A percentile compares a stretch with the other conserved stretches of the same genome.
phyloP scores from a whole-genome alignment of 2,113 vertebrate species.

The Oreocharis arfaki region DNA sequence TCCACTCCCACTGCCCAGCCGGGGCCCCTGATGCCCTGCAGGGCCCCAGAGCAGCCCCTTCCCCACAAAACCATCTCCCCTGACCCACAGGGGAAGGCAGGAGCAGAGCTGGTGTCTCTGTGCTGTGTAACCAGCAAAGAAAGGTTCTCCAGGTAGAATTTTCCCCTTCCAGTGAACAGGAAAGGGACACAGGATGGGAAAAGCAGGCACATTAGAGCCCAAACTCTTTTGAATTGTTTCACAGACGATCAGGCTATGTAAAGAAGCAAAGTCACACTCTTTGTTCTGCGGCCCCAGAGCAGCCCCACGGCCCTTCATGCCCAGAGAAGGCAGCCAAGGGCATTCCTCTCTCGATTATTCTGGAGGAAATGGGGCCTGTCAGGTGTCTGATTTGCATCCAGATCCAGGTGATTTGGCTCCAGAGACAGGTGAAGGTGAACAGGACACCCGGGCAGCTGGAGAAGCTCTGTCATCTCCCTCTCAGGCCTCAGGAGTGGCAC shows the following conservation, averaged over 20 bases:
- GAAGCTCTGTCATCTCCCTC: not conserved
- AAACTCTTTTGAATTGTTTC: not conserved
- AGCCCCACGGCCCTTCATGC: no score
- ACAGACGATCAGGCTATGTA: accelerated
- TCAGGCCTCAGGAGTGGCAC: not conserved
- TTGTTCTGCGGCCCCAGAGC: not conserved
- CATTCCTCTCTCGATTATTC: not conserved
- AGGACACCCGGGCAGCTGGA: not conserved
- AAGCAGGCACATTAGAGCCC: not conserved
- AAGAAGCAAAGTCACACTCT: not conserved
- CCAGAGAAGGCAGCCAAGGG: not conserved
- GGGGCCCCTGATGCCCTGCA: not conserved
- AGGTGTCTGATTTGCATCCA: not conserved
- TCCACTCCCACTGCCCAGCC: accelerated
- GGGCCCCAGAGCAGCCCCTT: not conserved
- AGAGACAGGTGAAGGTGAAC: not conserved
- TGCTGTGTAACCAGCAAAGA: not conserved
- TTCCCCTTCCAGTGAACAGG: not conserved
- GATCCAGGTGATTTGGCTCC: not conserved
- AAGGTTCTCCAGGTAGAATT: not conserved
- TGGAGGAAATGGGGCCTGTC: not conserved
- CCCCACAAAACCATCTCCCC: not conserved
- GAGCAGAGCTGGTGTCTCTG: not conserved
- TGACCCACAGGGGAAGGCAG: not conserved
- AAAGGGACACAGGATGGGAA: not conserved